A percentile compares a stretch with the other conserved stretches of the same genome.
Conservation (phyloP, 2,113 vertebrate genomes). For the Collichthys lucidus region DNA sequence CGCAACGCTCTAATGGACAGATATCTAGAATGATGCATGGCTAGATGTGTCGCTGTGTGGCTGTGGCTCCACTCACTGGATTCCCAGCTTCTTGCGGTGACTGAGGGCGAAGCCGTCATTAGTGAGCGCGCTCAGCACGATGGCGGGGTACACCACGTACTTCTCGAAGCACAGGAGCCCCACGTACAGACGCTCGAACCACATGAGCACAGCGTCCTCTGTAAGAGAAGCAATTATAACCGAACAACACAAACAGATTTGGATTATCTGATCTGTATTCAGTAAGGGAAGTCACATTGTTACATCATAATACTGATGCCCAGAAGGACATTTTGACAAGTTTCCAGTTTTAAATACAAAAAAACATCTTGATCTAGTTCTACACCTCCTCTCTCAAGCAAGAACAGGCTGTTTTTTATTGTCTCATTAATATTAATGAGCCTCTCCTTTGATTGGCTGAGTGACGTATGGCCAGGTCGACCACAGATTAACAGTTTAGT, state of each 20-base stretch:
- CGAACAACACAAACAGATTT: background rate
- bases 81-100: conserved; percentile 91
- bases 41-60: background rate
- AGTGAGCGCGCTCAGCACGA: conserved; percentile 95
- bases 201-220: conserved; percentile 96
- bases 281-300: background rate
- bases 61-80: conserved; percentile 89
- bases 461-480: too few species aligned
- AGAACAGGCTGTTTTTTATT: too few species aligned
- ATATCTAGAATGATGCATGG: too few species aligned
- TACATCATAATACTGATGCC: background rate
- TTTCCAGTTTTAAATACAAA: too few species aligned
- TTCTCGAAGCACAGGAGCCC: conserved; percentile 98
- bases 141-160: conserved; percentile 95
- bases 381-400: too few species aligned
- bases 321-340: background rate
- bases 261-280: too few species aligned
- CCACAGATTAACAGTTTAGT: too few species aligned
- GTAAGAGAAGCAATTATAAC: conserved; percentile 11
- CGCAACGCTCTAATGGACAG: background rate
- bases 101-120: conserved; percentile 94
- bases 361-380: too few species aligned
- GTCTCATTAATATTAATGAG: too few species aligned
- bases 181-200: conserved; percentile 97
- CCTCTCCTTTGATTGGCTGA: too few species aligned